phyloP scores from a whole-genome alignment of 2,113 vertebrate genomes.

The Microtus ochrogaster region DNA sequence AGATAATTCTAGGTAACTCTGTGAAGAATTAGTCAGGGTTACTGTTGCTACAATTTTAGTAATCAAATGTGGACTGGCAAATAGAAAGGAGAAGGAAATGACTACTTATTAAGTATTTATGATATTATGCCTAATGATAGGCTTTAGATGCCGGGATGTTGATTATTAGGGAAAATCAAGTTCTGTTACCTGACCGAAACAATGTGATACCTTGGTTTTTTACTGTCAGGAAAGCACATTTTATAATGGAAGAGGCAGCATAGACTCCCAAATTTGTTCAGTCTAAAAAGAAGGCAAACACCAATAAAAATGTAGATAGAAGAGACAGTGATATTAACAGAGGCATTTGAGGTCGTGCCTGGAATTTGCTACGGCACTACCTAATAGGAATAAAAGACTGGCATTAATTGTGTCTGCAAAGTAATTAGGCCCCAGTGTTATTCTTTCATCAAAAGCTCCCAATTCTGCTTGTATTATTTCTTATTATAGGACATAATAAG shows the following conservation, averaged over 20 bases:
- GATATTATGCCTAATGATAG: not conserved
- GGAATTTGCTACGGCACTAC: not conserved
- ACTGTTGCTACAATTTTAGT: slow-evolving; percentile 4
- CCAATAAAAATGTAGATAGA: not conserved
- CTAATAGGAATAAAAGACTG: not conserved
- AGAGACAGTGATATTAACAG: not conserved
- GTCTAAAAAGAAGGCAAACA: not conserved
- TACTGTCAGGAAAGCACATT: not conserved
- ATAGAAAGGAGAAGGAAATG: not conserved
- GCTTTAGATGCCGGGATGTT: not conserved
- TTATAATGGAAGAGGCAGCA: not conserved
- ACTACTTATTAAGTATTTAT: slow-evolving; percentile 30
- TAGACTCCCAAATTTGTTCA: not conserved
- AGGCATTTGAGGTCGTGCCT: not conserved
- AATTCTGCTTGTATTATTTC: not conserved
- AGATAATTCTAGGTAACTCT: not conserved
- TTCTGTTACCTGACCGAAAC: not conserved
- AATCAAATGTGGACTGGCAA: not conserved
- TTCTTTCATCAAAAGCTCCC: not conserved
- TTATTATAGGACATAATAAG: slow-evolving; percentile 12
- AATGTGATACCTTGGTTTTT: not conserved
- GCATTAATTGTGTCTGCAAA: not conserved
- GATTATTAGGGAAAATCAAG: slow-evolving; percentile 17
- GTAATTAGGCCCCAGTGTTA: not conserved
- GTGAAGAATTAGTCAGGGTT: not conserved